Conservation (phyloP, 2,888 invertebrate species). For the Chamaedrilus cognettii region DNA sequence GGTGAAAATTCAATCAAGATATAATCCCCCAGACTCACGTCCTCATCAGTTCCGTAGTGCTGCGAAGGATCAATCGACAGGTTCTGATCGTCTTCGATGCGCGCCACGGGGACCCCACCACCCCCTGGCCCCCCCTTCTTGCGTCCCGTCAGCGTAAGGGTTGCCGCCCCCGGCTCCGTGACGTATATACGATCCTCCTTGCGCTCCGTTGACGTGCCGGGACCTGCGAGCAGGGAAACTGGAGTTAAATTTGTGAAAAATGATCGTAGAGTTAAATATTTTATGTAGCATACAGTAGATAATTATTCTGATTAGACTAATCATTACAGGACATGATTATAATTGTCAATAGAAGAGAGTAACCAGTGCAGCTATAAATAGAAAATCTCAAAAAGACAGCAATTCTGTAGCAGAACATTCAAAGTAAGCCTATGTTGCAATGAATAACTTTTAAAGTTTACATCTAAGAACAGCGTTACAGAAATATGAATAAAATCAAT, state of each 20-base stretch:
- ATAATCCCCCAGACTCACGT: neutral
- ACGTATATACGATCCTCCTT: neutral
- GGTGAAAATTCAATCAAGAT: no score
- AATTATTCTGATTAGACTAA: no score
- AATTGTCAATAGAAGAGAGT: no score
- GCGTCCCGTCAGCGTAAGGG: neutral
- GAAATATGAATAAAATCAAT: no score
- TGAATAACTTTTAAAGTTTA: no score
- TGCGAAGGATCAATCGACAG: neutral
- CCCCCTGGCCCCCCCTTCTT: constrained; percentile 9
- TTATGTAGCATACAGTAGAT: neutral
- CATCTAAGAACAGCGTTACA: no score
- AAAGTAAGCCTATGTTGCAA: no score
- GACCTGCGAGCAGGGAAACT: no score
- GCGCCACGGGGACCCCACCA: constrained; percentile 28
- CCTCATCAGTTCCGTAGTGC: neutral
- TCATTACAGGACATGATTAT: no score
- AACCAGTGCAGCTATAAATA: no score
- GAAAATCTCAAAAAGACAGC: no score
- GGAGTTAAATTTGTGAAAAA: neutral
- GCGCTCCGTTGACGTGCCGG: constrained; percentile 1
- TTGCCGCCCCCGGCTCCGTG: constrained; percentile 3
- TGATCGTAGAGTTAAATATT: neutral
- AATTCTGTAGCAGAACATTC: no score
- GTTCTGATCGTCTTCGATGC: constrained; percentile 26